phyloP scores from a whole-genome alignment of 1,140 invertebrate genomes.

The Melanaphis sacchari region DNA sequence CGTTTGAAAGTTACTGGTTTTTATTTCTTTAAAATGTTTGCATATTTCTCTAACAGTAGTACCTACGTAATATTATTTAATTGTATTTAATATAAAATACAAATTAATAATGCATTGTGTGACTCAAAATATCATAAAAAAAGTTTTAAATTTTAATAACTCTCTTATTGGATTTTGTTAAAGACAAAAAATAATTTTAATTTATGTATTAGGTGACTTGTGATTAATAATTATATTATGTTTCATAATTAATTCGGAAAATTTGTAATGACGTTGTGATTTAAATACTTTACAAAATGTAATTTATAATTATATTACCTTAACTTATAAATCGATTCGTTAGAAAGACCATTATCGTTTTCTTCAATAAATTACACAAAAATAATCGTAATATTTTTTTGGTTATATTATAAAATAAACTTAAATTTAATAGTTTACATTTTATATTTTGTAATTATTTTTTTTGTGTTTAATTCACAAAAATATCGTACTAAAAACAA shows the following conservation, averaged over 20 bases:
- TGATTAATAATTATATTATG: not conserved
- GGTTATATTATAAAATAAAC: not conserved
- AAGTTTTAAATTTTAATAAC: not conserved
- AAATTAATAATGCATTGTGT: not conserved
- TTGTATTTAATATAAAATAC: not conserved
- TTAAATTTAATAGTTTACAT: not conserved
- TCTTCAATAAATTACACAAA: not conserved
- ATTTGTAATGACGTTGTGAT: not conserved
- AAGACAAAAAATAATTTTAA: not conserved
- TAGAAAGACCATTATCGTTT: not conserved
- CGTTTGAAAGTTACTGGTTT: not conserved
- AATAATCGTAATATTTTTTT: not conserved
- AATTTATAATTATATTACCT: not conserved
- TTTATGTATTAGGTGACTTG: not conserved
- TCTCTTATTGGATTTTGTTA: not conserved
- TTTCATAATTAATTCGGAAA: not conserved
- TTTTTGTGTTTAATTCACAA: no score
- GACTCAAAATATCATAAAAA: not conserved
- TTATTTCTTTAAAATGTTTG: not conserved
- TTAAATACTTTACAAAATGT: not conserved
- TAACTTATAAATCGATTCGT: not conserved
- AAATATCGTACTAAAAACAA: not conserved
- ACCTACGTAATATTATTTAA: not conserved
- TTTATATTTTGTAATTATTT: no score
- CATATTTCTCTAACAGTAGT: not conserved